A percentile compares a stretch with the other conserved stretches of the same genome.
Evolutionary conservation across 1,140 invertebrate species (phyloP).

Genomic region (Drosophila nigrodunni): DNA sequence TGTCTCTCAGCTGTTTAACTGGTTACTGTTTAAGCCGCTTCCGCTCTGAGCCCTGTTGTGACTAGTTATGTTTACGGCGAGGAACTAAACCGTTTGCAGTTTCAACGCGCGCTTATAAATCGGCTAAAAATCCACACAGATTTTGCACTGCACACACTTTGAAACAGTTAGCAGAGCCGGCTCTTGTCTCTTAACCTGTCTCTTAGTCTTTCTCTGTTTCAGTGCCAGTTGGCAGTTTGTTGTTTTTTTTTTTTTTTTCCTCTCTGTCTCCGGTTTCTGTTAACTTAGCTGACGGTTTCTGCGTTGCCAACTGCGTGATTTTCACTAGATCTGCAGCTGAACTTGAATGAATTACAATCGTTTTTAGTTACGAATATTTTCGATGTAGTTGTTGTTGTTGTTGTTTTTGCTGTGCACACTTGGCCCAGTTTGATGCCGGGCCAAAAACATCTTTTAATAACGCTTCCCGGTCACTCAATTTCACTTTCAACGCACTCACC

Average conservation of each 20-base stretch:
- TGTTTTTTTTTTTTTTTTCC: too few species aligned
- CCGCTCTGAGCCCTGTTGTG: slow-evolving; percentile 66
- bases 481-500: slow-evolving; percentile 72
- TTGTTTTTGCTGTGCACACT: slow-evolving; percentile 46
- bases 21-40: slow-evolving; percentile 43
- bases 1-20: slow-evolving; percentile 55
- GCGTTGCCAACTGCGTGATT: slow-evolving; percentile 54
- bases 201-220: not conserved
- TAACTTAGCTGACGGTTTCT: slow-evolving; percentile 30
- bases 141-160: slow-evolving; percentile 22
- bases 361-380: slow-evolving; percentile 11
- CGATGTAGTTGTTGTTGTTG: slow-evolving; percentile 23
- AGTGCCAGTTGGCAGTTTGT: not conserved
- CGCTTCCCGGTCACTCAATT: slow-evolving; percentile 70
- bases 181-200: slow-evolving; percentile 14
- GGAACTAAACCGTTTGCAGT: slow-evolving; percentile 81
- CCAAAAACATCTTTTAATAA: slow-evolving; percentile 65
- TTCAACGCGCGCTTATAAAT: slow-evolving; percentile 71
- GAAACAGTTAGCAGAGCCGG: slow-evolving; percentile 52
- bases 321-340: slow-evolving; percentile 28
- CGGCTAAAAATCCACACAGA: slow-evolving; percentile 12
- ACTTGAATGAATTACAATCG: slow-evolving; percentile 59
- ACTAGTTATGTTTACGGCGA: slow-evolving; percentile 83
- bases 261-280: slow-evolving; percentile 21
- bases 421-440: slow-evolving; percentile 54